Evolutionary conservation across 2,797 vertebrate species (phyloP).

Genomic region (Typhlichthys subterraneus): DNA sequence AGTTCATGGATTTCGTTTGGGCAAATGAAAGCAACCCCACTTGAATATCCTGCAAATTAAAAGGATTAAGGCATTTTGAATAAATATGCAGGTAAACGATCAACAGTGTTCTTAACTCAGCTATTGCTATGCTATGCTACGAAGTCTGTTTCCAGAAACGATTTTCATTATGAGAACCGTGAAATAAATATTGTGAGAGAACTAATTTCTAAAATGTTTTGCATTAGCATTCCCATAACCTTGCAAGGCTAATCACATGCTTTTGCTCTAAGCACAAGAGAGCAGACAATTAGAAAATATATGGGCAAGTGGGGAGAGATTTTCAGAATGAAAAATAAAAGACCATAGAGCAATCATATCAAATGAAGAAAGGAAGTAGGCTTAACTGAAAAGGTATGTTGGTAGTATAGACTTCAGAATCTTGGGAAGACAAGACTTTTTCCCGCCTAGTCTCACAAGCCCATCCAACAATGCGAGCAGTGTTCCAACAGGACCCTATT

Average conservation of each 20-base stretch:
- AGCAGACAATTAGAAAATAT: slow-evolving; percentile 31
- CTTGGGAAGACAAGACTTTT: slow-evolving; percentile 50
- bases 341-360: slow-evolving; percentile 14
- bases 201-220: slow-evolving; percentile 52
- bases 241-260: slow-evolving; percentile 62
- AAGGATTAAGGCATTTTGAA: too few relatives aligned
- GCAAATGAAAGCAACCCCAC: not conserved
- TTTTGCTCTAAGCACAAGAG: slow-evolving; percentile 43
- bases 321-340: slow-evolving; percentile 29
- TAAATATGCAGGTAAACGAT: slow-evolving; percentile 15
- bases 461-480: slow-evolving; percentile 71
- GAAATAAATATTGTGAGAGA: slow-evolving; percentile 49
- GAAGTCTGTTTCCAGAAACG: slow-evolving; percentile 51
- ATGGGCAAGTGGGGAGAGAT: slow-evolving; percentile 29
- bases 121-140: slow-evolving; percentile 40
- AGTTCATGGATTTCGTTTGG: not conserved
- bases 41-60: not conserved
- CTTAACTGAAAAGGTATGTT: not conserved
- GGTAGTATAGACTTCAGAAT: slow-evolving; percentile 12
- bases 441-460: slow-evolving; percentile 36
- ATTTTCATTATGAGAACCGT: slow-evolving; percentile 54
- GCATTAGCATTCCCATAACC: slow-evolving; percentile 52
- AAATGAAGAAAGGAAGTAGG: slow-evolving; percentile 3
- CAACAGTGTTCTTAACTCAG: slow-evolving; percentile 33
- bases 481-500: slow-evolving; percentile 75